Conservation (phyloP, 2,888 invertebrate genomes). For the Parnassius mnemosyne region DNA sequence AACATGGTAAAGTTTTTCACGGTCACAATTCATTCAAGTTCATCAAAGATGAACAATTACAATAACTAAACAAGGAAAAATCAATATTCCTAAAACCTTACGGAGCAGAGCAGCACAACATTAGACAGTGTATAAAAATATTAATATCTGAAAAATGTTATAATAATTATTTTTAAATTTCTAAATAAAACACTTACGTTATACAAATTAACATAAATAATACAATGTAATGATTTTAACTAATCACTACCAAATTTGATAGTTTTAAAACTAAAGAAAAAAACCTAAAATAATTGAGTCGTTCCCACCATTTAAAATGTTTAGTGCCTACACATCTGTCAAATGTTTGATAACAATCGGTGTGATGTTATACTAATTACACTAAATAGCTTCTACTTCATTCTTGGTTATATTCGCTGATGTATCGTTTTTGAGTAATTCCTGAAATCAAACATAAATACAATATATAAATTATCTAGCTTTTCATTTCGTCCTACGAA, state of each 20-base stretch:
- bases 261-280: slow-evolving; percentile 5
- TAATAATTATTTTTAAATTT: background rate
- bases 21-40: no score
- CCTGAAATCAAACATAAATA: slow-evolving; percentile 50
- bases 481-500: no score
- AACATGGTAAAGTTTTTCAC: slow-evolving; percentile 19
- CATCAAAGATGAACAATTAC: slow-evolving; percentile 17
- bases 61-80: slow-evolving; percentile 16
- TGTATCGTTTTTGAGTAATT: slow-evolving; percentile 55
- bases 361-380: background rate
- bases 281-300: slow-evolving; percentile 14
- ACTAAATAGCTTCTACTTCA: slow-evolving; percentile 62
- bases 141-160: slow-evolving; percentile 6
- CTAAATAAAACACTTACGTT: slow-evolving; percentile 16
- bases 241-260: background rate
- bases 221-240: slow-evolving; percentile 8
- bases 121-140: slow-evolving; percentile 21
- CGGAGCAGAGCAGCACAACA: slow-evolving; percentile 1
- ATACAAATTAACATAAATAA: slow-evolving; percentile 17
- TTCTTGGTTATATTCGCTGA: slow-evolving; percentile 46
- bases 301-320: background rate
- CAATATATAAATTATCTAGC: background rate
- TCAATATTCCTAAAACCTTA: background rate
- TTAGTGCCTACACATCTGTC: background rate
- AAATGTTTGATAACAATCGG: slow-evolving; percentile 1